These are phyloP conservation scores for Peromyscus aztecus DNA, from an alignment of 2,797 vertebrate species.

Conservation along the genomic window DNA sequence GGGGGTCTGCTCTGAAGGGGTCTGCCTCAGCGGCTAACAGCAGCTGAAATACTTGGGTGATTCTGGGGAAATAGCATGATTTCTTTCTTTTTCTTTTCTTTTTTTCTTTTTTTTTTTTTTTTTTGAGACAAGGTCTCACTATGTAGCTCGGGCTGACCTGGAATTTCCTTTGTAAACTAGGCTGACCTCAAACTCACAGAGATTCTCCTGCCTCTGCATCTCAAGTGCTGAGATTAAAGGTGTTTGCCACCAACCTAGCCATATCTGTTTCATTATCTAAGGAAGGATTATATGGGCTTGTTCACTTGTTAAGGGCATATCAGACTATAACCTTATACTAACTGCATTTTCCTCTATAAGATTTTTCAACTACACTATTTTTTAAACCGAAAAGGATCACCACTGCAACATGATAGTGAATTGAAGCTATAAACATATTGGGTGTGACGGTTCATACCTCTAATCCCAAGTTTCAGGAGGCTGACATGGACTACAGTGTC, in stretches of 20 bases:
- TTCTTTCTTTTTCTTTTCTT: neutral
- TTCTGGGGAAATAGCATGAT: neutral
- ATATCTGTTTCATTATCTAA: neutral
- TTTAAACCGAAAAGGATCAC: neutral
- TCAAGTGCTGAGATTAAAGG: neutral
- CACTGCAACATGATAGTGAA: neutral
- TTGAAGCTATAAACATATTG: neutral
- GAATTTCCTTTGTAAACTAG: neutral
- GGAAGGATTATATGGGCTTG: neutral
- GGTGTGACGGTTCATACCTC: neutral
- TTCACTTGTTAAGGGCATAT: slow-evolving; percentile 19
- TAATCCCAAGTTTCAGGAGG: neutral
- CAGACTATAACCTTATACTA: slow-evolving; percentile 3
- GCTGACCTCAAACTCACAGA: neutral
- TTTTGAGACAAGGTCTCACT: neutral
- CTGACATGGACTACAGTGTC: neutral
- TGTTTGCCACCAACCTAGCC: neutral
- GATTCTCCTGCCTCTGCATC: neutral
- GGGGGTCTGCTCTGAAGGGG: neutral
- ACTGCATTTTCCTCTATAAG: neutral
- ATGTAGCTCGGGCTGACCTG: neutral
- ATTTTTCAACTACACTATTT: neutral
- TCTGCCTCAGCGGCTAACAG: neutral
- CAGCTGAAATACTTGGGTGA: neutral
- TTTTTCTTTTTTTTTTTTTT: neutral